These are phyloP conservation scores for Xestia sexstrigata DNA, from an alignment of 2,888 invertebrate genomes.

Conservation along the genomic window DNA sequence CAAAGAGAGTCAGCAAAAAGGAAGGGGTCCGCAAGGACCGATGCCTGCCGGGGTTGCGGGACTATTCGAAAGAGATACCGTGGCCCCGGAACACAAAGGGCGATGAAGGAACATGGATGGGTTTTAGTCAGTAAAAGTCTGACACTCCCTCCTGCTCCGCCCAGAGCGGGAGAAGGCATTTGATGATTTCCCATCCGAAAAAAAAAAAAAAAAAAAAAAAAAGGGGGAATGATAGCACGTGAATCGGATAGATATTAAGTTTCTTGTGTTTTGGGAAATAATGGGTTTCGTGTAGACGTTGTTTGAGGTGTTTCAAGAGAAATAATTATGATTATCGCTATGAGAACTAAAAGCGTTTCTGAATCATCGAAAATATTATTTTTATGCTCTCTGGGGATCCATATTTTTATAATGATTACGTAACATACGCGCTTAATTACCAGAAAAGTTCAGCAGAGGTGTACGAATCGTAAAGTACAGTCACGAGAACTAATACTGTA, in stretches of 20 bases:
- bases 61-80: too few species aligned
- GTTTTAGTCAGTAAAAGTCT: too few species aligned
- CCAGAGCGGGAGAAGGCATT: too few species aligned
- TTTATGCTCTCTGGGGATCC: neutral
- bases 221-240: neutral
- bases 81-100: too few species aligned
- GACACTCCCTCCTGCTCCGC: too few species aligned
- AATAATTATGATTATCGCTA: too few species aligned
- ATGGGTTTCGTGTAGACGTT: neutral
- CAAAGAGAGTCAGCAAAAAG: too few species aligned
- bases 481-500: neutral
- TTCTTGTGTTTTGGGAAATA: neutral
- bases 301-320: neutral
- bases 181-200: too few species aligned
- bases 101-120: too few species aligned
- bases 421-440: neutral
- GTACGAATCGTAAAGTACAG: neutral
- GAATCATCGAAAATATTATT: neutral
- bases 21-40: too few species aligned
- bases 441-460: neutral
- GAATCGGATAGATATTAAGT: constrained; percentile 9
- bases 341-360: neutral
- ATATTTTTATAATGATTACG: neutral
- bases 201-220: too few species aligned
- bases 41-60: too few species aligned